A percentile compares a stretch with the other conserved stretches of the same genome.
Evolutionary conservation across 2,113 vertebrate genomes (phyloP).

Genomic region (Bos javanicus): DNA sequence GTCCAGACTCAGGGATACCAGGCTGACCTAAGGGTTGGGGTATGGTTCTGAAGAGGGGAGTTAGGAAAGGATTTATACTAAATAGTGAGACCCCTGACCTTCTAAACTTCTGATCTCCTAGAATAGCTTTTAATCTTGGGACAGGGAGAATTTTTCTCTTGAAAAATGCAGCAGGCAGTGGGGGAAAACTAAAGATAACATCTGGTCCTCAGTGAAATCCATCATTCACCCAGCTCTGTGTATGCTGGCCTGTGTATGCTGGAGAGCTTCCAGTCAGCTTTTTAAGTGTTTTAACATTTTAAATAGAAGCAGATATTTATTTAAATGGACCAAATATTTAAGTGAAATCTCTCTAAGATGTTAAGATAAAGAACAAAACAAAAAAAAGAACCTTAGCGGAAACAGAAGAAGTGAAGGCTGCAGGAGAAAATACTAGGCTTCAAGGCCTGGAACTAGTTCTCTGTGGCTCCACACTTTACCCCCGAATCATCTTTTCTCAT

Average conservation of each 20-base stretch:
- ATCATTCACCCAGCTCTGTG: background rate
- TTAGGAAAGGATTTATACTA: background rate
- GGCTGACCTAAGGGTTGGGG: background rate
- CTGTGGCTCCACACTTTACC: background rate
- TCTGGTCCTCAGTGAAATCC: background rate
- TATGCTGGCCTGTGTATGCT: background rate
- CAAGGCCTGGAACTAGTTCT: background rate
- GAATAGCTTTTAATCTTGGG: background rate
- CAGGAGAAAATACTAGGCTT: background rate
- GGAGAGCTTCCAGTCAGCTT: background rate
- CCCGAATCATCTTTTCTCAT: background rate
- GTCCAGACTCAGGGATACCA: background rate
- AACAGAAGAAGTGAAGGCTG: background rate
- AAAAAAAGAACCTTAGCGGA: background rate
- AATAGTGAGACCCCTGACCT: background rate
- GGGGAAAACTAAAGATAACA: background rate
- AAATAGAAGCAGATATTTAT: background rate
- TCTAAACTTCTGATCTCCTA: background rate
- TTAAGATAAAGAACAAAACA: background rate
- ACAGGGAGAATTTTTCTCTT: background rate
- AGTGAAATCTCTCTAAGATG: background rate
- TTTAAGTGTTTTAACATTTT: background rate
- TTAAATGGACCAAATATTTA: slow-evolving; percentile 14
- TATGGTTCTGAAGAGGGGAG: background rate
- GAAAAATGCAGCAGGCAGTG: background rate